Conservation (phyloP, 1,140 invertebrate genomes). For the Periplaneta americana region DNA sequence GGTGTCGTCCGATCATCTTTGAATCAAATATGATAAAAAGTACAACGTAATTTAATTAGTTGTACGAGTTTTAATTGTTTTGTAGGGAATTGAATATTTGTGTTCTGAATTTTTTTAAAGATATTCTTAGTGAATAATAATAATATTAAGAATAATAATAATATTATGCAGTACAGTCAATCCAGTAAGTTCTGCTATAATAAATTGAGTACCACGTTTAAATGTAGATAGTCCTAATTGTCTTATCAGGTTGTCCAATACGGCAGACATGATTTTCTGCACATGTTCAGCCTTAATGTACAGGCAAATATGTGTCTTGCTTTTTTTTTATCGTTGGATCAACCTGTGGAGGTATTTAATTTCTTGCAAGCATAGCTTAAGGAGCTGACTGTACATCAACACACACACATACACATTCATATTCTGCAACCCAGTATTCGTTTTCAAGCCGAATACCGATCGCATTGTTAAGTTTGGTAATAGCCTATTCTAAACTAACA, state of each 20-base stretch:
- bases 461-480: neutral
- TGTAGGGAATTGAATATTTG: neutral
- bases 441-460: neutral
- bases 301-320: neutral
- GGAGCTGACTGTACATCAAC: neutral
- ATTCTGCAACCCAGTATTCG: neutral
- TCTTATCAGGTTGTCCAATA: neutral
- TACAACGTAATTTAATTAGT: neutral
- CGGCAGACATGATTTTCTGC: neutral
- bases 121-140: neutral
- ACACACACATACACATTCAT: neutral
- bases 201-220: neutral
- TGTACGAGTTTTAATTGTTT: neutral
- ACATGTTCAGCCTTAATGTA: neutral
- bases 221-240: neutral
- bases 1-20: neutral
- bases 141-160: neutral
- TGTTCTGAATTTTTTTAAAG: neutral
- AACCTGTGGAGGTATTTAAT: neutral
- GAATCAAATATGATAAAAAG: neutral
- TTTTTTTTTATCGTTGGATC: neutral
- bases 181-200: neutral
- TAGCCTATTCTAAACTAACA: neutral
- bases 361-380: neutral
- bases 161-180: neutral